Conservation (phyloP, 2,888 invertebrate species). For the Galerucella pusilla region DNA sequence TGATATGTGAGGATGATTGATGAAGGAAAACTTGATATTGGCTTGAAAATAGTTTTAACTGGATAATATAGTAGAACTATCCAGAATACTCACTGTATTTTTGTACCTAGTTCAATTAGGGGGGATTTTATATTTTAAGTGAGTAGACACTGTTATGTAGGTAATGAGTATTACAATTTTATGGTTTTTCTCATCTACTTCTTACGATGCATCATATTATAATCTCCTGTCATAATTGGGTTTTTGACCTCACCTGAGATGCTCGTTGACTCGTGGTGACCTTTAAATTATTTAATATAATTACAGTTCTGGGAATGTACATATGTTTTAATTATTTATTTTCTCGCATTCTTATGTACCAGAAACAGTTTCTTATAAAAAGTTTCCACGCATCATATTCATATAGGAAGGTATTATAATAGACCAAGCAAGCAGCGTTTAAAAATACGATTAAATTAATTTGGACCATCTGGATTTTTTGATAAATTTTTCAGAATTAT, state of each 20-base stretch:
- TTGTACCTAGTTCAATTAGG: neutral
- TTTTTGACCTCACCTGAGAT: conserved; percentile 58
- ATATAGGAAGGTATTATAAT: conserved; percentile 23
- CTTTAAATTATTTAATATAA: conserved; percentile 60
- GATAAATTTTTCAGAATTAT: too few species aligned
- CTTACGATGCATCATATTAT: conserved; percentile 23
- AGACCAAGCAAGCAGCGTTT: conserved; percentile 5
- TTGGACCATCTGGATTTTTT: too few species aligned
- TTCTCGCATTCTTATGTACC: conserved; percentile 38
- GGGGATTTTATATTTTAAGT: neutral
- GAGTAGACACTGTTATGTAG: conserved; percentile 13
- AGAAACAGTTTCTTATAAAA: conserved; percentile 35
- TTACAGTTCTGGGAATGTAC: conserved; percentile 57
- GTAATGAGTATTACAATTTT: conserved; percentile 28
- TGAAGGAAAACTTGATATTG: too few species aligned
- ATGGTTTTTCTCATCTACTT: conserved; percentile 30
- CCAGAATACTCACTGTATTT: neutral
- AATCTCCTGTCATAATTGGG: conserved; percentile 52
- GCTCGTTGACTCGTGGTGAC: conserved; percentile 57
- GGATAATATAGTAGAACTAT: neutral
- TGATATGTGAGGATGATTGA: too few species aligned
- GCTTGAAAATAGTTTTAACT: too few species aligned
- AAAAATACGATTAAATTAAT: neutral
- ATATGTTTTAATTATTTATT: conserved; percentile 57
- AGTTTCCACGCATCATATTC: conserved; percentile 30